phyloP scores from a whole-genome alignment of 2,113 vertebrate genomes.

The Chaetodon auriga region DNA sequence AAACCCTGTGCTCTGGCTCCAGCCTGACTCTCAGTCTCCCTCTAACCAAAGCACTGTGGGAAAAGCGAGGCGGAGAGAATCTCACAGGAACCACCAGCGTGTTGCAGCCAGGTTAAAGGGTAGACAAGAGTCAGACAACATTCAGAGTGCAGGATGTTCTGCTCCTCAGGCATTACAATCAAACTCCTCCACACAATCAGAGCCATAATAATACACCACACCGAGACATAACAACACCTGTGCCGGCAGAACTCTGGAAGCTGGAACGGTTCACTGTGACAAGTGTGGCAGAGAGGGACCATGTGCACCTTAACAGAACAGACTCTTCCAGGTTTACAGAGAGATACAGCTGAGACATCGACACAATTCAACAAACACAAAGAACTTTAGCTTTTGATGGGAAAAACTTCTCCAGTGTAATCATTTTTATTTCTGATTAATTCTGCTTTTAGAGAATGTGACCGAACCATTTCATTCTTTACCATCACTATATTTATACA shows the following conservation, averaged over 20 bases:
- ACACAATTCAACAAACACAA: background rate
- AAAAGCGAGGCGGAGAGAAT: constrained; percentile 45
- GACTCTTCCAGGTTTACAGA: background rate
- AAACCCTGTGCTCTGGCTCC: constrained; percentile 4
- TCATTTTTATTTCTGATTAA: too few species aligned
- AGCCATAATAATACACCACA: constrained; percentile 28
- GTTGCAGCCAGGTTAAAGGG: constrained; percentile 31
- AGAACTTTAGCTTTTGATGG: background rate
- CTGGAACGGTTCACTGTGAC: background rate
- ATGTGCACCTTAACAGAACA: background rate
- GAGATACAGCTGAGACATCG: background rate
- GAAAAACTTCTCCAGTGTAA: background rate
- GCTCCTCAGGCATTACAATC: constrained; percentile 17
- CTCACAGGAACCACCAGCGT: constrained; percentile 46
- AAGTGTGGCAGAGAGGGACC: background rate
- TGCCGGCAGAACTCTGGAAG: constrained; percentile 1
- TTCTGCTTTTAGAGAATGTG: too few species aligned
- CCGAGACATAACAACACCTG: constrained; percentile 45
- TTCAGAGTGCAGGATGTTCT: constrained; percentile 37
- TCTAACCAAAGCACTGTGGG: constrained; percentile 56
- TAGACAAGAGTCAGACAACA: constrained; percentile 16
- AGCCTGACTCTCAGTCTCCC: constrained; percentile 12
- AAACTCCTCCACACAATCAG: constrained; percentile 17
- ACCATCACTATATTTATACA: too few species aligned
- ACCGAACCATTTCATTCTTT: too few species aligned